Conservation (phyloP, 2,797 vertebrate species). For the Enteromius mattozi region DNA sequence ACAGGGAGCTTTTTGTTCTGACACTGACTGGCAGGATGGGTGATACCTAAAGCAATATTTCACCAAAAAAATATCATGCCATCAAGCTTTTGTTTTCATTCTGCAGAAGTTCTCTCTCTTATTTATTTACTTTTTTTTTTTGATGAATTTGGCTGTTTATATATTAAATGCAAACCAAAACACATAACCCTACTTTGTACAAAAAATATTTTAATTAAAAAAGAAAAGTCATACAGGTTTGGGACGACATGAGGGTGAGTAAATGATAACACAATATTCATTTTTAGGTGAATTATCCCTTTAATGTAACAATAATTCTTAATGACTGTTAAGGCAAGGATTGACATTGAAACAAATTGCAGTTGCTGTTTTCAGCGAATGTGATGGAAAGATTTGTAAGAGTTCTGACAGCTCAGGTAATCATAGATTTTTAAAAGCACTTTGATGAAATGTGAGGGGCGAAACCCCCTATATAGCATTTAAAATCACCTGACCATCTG, state of each 20-base stretch:
- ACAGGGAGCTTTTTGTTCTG: not conserved
- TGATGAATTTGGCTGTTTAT: not conserved
- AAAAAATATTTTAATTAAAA: not conserved
- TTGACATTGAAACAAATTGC: not conserved
- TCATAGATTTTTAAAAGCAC: not conserved
- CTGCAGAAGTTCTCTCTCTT: not conserved
- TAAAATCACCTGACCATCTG: not conserved
- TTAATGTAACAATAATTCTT: not conserved
- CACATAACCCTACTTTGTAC: not conserved
- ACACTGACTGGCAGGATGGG: not conserved
- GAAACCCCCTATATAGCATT: not conserved
- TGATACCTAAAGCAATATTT: not conserved
- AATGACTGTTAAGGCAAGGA: not conserved
- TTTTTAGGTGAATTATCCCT: not conserved
- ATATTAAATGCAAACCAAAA: not conserved
- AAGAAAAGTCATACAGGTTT: not conserved
- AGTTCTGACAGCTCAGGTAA: slow-evolving; percentile 1
- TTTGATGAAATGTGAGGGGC: not conserved
- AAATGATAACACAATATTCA: not conserved
- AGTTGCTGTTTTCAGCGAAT: not conserved
- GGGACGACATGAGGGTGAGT: not conserved
- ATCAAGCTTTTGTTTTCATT: not conserved
- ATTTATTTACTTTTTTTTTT: not conserved
- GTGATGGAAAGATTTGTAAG: not conserved
- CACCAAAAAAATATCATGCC: not conserved